phyloP scores from a whole-genome alignment of 1,140 invertebrate genomes.

The Dendroctonus valens region DNA sequence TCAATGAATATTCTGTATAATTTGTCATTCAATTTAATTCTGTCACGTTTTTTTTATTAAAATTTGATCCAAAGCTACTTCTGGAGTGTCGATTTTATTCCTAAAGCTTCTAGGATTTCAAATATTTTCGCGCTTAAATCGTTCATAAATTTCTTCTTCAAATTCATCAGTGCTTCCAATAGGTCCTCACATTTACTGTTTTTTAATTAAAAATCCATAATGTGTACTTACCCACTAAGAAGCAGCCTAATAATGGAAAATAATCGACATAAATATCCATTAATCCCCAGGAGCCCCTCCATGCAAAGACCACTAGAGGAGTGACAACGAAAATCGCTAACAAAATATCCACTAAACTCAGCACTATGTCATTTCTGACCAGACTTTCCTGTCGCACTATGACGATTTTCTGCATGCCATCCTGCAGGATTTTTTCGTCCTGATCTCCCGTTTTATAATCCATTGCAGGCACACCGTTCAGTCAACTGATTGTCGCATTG shows the following conservation, averaged over 20 bases:
- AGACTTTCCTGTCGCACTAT: constrained; percentile 9
- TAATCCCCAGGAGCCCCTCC: constrained; percentile 26
- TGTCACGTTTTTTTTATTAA: no score
- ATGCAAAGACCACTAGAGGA: constrained; percentile 23
- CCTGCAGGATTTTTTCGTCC: background rate
- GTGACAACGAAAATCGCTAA: constrained; percentile 25
- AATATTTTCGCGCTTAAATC: background rate
- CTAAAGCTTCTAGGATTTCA: background rate
- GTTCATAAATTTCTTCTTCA: background rate
- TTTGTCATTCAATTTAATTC: no score
- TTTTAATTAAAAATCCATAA: background rate
- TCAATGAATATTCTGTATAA: no score
- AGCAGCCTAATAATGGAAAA: constrained; percentile 19
- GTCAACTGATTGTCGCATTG: no score
- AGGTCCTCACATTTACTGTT: background rate
- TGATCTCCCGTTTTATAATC: background rate
- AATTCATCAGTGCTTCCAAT: no score
- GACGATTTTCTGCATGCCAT: constrained; percentile 20
- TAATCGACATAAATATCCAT: constrained; percentile 24
- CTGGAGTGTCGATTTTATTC: no score
- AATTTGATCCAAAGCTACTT: no score
- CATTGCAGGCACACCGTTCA: background rate
- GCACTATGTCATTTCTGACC: background rate
- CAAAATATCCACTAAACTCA: constrained; percentile 30
- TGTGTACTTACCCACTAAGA: constrained; percentile 23